Evolutionary conservation across 64 coral and sea anemone genomes (phyloP), one percentile per base, ranked within the genome.

Genomic region (Dendrophyllia cribrosa): DNA sequence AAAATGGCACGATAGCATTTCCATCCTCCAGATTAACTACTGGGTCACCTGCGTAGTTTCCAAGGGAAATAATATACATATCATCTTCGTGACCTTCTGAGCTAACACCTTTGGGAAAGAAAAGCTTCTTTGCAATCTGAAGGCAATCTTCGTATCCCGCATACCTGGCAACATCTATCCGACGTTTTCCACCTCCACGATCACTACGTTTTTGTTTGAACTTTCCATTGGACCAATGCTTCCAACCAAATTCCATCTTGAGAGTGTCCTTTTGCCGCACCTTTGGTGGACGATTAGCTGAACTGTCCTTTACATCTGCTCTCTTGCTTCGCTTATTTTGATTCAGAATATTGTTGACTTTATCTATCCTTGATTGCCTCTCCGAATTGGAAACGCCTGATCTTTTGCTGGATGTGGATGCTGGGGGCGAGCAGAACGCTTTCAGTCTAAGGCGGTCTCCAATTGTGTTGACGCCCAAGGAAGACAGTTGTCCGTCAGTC

Each of bases 181-280:
- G 4, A 58, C 87, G 70, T 60, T 72, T 77, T 58, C 87, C 73
- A 11, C 74, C 87, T 11, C 74, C 87, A 43, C 60, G 59, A 20
- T 59, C 25, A 34, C 48, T 64, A 66, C 59, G 17, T 49, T 76
- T 74, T 51, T 24, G 50, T 13, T 77, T 74, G 76, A 78, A 89
- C 43, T 78, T 89, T 50, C 50, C 58, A 60, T 65, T 44, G 1
- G 16, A 19, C 58, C 44, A 78, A 65, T 77, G 72, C 59, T 76
- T 89, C 73, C 87, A 89, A 49, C 87, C 74, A 34, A 77, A 77
- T 16, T 89, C 72, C 43, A 89, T 20, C 60, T 89, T 89, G 45
- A 61, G 50, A 13, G 87, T 76, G 34, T 87, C 68, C 45, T 87
- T 70, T 13, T 70, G 59, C 26, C 66, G 67, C 12, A 6, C 20